These are phyloP conservation scores for Dipus sagitta DNA, from an alignment of 2,797 vertebrate genomes.

Conservation along the genomic window DNA sequence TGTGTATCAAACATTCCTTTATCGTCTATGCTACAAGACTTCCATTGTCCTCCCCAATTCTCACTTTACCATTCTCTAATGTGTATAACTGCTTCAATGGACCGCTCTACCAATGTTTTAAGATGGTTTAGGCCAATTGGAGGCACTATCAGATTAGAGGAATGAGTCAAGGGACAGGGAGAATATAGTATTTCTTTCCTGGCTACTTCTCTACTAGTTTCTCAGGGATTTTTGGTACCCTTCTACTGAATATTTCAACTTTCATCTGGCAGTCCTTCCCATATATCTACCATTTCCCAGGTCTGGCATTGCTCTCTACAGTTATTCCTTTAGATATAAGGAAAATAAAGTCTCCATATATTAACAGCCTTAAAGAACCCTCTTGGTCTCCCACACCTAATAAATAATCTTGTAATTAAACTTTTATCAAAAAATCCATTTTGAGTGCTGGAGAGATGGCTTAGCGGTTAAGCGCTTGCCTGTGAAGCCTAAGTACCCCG, in stretches of 20 bases:
- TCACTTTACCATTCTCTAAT: neutral
- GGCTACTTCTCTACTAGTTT: neutral
- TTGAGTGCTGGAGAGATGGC: too few relatives aligned
- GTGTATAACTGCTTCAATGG: neutral
- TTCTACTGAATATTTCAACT: neutral
- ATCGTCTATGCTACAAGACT: conserved; percentile 16
- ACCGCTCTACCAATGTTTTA: neutral
- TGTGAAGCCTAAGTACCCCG: too few relatives aligned
- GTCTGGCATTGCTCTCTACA: neutral
- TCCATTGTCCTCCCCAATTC: neutral
- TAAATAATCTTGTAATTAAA: conserved; percentile 31
- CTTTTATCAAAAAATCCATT: neutral
- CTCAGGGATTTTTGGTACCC: neutral
- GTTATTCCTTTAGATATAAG: neutral
- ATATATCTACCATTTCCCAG: neutral
- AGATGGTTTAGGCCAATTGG: neutral
- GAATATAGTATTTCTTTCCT: neutral
- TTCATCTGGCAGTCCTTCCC: neutral
- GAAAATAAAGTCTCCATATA: neutral
- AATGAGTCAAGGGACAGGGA: neutral
- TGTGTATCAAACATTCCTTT: neutral
- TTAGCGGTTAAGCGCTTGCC: too few relatives aligned
- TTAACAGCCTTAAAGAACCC: neutral
- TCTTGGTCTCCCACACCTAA: neutral
- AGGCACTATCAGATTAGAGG: neutral